Evolutionary conservation across 2,888 invertebrate species (phyloP), one percentile per base, ranked within the genome.

Genomic region (Rhingia rostrata): DNA sequence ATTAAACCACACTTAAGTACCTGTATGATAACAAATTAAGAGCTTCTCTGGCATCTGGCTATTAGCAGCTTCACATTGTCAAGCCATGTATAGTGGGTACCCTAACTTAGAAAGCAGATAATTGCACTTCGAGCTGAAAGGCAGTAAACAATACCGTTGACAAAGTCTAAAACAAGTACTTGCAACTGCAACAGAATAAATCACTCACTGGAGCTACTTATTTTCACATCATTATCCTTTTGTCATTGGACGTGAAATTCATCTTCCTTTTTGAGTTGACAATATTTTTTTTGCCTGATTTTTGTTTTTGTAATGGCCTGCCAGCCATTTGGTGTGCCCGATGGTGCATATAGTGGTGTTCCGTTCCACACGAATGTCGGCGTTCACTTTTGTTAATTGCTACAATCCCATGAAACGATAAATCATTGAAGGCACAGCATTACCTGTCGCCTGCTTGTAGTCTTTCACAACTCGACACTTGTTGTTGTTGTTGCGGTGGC

Each of bases 301-400:
- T 14, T 30, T 64, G 53, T 30, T n/a, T 39, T 47, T 14, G 9
- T 58, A 12, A 7, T 56, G 32, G 7, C 33, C 33, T 43, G 12
- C 2, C 22, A 45, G 10, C 63, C 35, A 37, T 30, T 35, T 32
- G 9, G n/a, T n/a, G 10, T 53, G 3, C 9, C 39, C 37, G 58
- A 33, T 60, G 58, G 69, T 14, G 54, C 54, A 69, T 54, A 66
- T 64, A 49, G 74, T 66, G 51, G 60, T 61, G 60, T 35, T 43
- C 33, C 30, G 41, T 35, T 64, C 33, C 53, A 64, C n/a, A 69
- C 70, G 78, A 78, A 82, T 80, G 84, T 74, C 80, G 80, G 80
- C 80, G 84, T 80, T 84, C 84, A 80, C 80, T 84, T 84, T 84
- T 84, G 84, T 84, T 84, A 84, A 84, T 84, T 84, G 84, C 84